These are phyloP conservation scores for Micrastur ruficollis DNA, from an alignment of 2,797 vertebrate species.

Conservation along the genomic window DNA sequence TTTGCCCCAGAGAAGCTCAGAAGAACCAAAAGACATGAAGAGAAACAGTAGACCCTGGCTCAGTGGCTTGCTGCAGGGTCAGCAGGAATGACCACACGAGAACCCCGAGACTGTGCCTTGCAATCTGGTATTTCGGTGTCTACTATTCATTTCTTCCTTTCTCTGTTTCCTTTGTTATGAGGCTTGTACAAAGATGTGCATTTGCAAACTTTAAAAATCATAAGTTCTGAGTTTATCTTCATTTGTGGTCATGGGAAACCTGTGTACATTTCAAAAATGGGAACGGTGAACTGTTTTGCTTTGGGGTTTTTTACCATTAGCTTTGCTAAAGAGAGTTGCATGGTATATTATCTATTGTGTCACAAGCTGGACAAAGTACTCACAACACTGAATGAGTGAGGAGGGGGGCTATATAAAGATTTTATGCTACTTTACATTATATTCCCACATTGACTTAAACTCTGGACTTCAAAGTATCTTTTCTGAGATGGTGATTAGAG, in stretches of 20 bases:
- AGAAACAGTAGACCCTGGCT: neutral
- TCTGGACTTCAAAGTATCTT: neutral
- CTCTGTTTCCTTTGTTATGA: neutral
- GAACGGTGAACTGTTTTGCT: neutral
- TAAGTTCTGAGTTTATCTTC: neutral
- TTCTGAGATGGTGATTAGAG: neutral
- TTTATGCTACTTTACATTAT: neutral
- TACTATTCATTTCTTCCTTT: neutral
- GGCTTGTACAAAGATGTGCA: neutral
- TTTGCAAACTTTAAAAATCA: neutral
- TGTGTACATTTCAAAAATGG: neutral
- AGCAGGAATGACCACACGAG: accelerated
- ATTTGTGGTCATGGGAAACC: neutral
- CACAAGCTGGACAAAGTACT: neutral
- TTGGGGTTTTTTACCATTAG: neutral
- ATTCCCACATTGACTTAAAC: neutral
- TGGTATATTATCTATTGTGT: neutral
- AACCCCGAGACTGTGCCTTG: neutral
- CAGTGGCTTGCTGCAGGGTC: neutral
- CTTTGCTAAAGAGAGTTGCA: neutral
- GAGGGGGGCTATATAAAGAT: neutral
- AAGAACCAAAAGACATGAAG: neutral
- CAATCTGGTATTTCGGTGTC: neutral
- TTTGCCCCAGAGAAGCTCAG: neutral
- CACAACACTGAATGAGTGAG: neutral